phyloP scores from a whole-genome alignment of 2,797 vertebrate genomes.

The Siniperca undulata region DNA sequence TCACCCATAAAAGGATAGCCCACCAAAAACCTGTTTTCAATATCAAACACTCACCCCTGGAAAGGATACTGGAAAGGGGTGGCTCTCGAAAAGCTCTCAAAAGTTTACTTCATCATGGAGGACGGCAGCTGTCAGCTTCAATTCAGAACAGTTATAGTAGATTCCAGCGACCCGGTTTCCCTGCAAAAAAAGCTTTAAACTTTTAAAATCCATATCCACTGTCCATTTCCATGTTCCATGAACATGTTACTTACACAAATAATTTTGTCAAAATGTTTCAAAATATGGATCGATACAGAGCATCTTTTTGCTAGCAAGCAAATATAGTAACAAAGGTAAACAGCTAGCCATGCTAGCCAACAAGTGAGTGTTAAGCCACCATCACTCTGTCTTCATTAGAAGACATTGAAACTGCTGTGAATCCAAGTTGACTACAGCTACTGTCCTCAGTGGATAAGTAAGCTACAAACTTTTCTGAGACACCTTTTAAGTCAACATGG shows the following conservation, averaged over 20 bases:
- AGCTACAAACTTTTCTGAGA: slow-evolving; percentile 2
- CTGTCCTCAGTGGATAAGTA: not conserved
- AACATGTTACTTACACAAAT: not conserved
- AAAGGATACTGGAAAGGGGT: not conserved
- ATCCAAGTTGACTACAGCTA: not conserved
- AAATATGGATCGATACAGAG: not conserved
- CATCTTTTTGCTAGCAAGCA: not conserved
- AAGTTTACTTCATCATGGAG: not conserved
- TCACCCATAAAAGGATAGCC: not conserved
- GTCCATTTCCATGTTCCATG: no score
- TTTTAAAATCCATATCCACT: not conserved
- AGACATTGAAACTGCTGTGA: not conserved
- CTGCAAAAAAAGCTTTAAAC: not conserved
- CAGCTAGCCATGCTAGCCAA: not conserved
- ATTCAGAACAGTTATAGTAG: not conserved
- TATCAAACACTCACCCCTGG: not conserved
- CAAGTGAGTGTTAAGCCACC: not conserved
- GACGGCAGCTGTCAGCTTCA: not conserved
- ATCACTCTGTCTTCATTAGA: not conserved
- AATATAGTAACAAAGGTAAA: not conserved
- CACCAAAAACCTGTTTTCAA: not conserved
- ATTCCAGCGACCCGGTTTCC: not conserved
- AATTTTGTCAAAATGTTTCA: not conserved
- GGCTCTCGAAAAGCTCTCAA: not conserved
- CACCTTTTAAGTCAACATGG: not conserved